phyloP scores from a whole-genome alignment of 2,888 invertebrate genomes.

The Dryadula phaetusa region DNA sequence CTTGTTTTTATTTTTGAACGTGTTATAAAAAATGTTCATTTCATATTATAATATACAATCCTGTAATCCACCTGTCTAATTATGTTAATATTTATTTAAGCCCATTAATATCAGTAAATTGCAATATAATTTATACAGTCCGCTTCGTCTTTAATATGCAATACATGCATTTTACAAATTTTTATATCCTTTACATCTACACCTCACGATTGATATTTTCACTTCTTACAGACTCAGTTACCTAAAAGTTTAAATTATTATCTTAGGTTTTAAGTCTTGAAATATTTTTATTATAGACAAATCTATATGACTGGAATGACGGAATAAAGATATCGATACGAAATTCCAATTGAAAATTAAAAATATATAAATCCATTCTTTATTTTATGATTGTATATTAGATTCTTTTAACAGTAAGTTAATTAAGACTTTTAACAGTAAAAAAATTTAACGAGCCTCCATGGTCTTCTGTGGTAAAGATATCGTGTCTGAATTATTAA shows the following conservation, averaged over 20 bases:
- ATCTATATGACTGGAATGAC: too few relatives aligned
- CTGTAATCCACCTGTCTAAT: conserved; percentile 27
- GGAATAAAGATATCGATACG: too few relatives aligned
- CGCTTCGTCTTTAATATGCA: neutral
- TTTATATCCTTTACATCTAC: neutral
- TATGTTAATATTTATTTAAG: conserved; percentile 21
- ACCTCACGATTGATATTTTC: neutral
- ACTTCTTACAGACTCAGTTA: neutral
- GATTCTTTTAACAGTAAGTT: neutral
- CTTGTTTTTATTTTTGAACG: conserved; percentile 32
- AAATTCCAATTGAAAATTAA: too few relatives aligned
- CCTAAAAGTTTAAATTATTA: neutral
- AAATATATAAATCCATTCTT: neutral
- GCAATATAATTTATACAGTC: neutral
- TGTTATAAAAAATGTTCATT: conserved; percentile 27
- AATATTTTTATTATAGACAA: too few relatives aligned
- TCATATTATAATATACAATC: conserved; percentile 5
- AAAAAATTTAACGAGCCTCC: neutral
- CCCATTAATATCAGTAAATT: neutral
- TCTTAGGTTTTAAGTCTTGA: too few relatives aligned
- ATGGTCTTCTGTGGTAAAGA: neutral
- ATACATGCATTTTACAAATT: neutral
- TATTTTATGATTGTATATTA: neutral
- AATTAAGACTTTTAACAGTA: neutral
- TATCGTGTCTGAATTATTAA: conserved; percentile 19